A percentile compares a stretch with the other conserved stretches of the same genome.
These are phyloP conservation scores for Caenorhabditis wallacei DNA, from an alignment of 2,888 invertebrate genomes.

Conservation along the genomic window DNA sequence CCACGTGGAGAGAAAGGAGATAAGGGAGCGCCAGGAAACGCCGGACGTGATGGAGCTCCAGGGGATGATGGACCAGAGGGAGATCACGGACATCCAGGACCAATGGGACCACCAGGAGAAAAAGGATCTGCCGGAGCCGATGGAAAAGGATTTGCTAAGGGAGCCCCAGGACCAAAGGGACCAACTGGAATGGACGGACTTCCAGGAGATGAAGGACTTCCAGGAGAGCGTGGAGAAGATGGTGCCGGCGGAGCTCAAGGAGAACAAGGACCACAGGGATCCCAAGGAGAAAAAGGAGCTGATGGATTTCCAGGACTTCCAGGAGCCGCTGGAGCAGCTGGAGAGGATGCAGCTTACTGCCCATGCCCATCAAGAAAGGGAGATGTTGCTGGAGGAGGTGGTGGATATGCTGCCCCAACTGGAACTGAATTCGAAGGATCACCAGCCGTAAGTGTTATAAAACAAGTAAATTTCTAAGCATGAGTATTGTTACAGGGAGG, in stretches of 20 bases:
- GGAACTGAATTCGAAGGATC: slow-evolving; percentile 50
- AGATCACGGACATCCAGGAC: slow-evolving; percentile 78
- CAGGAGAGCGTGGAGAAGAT: slow-evolving; percentile 82
- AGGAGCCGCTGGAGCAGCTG: slow-evolving; percentile 70
- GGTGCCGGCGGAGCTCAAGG: slow-evolving; percentile 76
- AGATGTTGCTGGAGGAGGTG: slow-evolving; percentile 49
- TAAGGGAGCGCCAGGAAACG: slow-evolving; percentile 73
- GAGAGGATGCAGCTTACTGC: slow-evolving; percentile 72
- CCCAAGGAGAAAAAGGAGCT: slow-evolving; percentile 74
- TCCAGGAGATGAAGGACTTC: slow-evolving; percentile 80
- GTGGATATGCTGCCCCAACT: slow-evolving; percentile 46
- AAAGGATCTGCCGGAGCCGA: slow-evolving; percentile 77
- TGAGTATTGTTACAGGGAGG: slow-evolving; percentile 5
- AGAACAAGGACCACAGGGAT: slow-evolving; percentile 73
- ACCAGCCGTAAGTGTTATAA: slow-evolving; percentile 29
- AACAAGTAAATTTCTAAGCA: not conserved
- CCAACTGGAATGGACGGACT: slow-evolving; percentile 75
- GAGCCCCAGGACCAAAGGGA: slow-evolving; percentile 76
- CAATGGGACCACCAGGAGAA: slow-evolving; percentile 76
- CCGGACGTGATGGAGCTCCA: slow-evolving; percentile 76
- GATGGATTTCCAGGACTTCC: slow-evolving; percentile 76
- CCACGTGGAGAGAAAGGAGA: slow-evolving; percentile 79
- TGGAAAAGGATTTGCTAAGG: slow-evolving; percentile 77
- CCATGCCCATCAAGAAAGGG: slow-evolving; percentile 70
- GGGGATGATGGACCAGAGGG: slow-evolving; percentile 81